phyloP scores from a whole-genome alignment of 1,140 invertebrate genomes.

The Drosophila melanica region DNA sequence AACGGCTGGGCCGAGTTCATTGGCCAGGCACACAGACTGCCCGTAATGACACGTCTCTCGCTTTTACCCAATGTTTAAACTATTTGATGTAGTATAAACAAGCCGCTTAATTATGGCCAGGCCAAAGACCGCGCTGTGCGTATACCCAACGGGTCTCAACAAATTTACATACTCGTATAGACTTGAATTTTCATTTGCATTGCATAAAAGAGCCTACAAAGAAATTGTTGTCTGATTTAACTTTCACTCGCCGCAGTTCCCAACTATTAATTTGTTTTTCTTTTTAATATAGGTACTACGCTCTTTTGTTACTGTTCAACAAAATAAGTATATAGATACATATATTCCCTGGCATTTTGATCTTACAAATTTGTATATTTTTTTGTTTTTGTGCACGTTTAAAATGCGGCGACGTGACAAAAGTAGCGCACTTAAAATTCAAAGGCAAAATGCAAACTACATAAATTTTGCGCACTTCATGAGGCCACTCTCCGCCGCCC shows the following conservation, averaged over 20 bases:
- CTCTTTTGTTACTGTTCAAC: constrained; percentile 19
- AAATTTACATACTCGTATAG: constrained; percentile 46
- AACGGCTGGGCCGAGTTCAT: constrained; percentile 22
- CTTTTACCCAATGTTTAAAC: constrained; percentile 50
- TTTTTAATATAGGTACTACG: constrained; percentile 12
- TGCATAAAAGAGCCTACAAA: constrained; percentile 39
- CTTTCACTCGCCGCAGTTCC: constrained; percentile 41
- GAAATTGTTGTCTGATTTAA: constrained; percentile 32
- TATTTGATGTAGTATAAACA: constrained; percentile 53
- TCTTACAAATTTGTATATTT: constrained; percentile 29
- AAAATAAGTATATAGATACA: constrained; percentile 9
- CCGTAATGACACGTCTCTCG: constrained; percentile 26
- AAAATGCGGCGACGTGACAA: constrained; percentile 71
- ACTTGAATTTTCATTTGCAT: constrained; percentile 47
- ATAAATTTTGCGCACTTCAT: constrained; percentile 68
- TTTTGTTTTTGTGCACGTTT: constrained; percentile 8
- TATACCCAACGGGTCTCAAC: constrained; percentile 20
- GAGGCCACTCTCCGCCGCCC: background rate
- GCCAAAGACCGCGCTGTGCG: constrained; percentile 4
- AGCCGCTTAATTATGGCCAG: constrained; percentile 52
- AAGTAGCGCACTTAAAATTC: constrained; percentile 52
- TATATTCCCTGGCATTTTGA: constrained; percentile 18
- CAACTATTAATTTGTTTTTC: constrained; percentile 30
- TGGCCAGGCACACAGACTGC: constrained; percentile 16
- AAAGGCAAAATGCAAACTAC: constrained; percentile 74